These are phyloP conservation scores for Sarcophaga variegata DNA, from an alignment of 2,888 invertebrate species.

Conservation along the genomic window DNA sequence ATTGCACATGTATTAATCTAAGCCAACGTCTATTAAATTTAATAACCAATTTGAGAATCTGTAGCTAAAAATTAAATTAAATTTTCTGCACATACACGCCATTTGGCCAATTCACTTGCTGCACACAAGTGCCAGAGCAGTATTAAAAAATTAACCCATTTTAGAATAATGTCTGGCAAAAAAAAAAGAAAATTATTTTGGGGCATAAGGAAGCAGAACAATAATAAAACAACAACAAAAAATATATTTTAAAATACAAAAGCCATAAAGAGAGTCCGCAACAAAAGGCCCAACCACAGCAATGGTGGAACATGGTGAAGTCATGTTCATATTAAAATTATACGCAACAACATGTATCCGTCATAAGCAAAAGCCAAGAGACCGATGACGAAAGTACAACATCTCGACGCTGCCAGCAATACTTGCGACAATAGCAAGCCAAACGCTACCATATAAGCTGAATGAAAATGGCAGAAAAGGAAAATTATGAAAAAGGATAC, in stretches of 20 bases:
- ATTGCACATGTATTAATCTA: too few species aligned
- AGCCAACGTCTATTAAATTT: too few species aligned
- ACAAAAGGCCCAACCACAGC: slow-evolving; percentile 37
- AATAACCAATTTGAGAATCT: too few species aligned
- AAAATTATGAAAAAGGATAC: slow-evolving; percentile 38
- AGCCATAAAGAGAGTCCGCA: slow-evolving; percentile 21
- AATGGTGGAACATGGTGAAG: slow-evolving; percentile 47
- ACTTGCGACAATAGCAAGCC: slow-evolving; percentile 6
- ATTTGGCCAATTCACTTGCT: too few species aligned
- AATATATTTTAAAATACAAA: neutral
- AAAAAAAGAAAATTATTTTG: neutral
- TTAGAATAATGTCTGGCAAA: slow-evolving; percentile 1
- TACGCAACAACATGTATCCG: slow-evolving; percentile 48
- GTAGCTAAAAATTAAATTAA: too few species aligned
- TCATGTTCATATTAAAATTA: slow-evolving; percentile 58
- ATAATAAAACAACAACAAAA: neutral
- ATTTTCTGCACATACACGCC: too few species aligned
- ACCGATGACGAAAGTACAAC: slow-evolving; percentile 32
- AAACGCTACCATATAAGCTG: neutral
- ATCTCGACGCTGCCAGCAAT: neutral
- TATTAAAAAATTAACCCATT: neutral
- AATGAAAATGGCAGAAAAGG: neutral
- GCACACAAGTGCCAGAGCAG: neutral
- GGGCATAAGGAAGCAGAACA: neutral
- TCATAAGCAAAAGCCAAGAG: slow-evolving; percentile 43